These are phyloP conservation scores for Heterotis niloticus DNA, from an alignment of 2,113 vertebrate species.

Conservation along the genomic window DNA sequence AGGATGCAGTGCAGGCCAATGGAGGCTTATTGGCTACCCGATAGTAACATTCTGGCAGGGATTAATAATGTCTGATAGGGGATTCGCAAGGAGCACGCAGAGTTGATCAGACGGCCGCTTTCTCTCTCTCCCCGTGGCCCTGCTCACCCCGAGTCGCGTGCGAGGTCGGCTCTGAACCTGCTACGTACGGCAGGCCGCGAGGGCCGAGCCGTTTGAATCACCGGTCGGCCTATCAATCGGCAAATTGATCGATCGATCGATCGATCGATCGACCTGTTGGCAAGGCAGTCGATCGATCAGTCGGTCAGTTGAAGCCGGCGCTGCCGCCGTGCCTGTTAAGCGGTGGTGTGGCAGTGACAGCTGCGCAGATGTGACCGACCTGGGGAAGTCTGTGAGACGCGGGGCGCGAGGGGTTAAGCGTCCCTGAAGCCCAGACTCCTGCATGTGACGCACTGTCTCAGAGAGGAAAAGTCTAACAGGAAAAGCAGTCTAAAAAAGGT, in stretches of 20 bases:
- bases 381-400: constrained; percentile 18
- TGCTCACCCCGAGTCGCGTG: background rate
- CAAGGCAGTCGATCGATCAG: background rate
- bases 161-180: background rate
- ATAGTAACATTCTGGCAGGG: constrained; percentile 62
- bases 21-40: constrained; percentile 64
- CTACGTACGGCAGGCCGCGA: background rate
- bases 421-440: constrained; percentile 50
- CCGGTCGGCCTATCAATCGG: background rate
- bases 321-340: constrained; percentile 10
- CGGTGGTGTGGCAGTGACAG: background rate
- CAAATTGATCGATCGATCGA: background rate
- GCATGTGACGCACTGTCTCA: constrained; percentile 68
- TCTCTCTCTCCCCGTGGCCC: background rate
- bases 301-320: background rate
- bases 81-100: background rate
- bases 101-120: background rate
- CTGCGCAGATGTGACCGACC: no score
- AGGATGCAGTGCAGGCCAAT: constrained; percentile 61
- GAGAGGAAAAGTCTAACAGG: constrained; percentile 65
- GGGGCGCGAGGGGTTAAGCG: constrained; percentile 59
- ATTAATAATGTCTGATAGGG: constrained; percentile 54
- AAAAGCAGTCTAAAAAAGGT: constrained; percentile 68
- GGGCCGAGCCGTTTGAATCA: background rate
- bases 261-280: background rate